Evolutionary conservation across 2,797 vertebrate species (phyloP).

Genomic region (Halcyon badia): DNA sequence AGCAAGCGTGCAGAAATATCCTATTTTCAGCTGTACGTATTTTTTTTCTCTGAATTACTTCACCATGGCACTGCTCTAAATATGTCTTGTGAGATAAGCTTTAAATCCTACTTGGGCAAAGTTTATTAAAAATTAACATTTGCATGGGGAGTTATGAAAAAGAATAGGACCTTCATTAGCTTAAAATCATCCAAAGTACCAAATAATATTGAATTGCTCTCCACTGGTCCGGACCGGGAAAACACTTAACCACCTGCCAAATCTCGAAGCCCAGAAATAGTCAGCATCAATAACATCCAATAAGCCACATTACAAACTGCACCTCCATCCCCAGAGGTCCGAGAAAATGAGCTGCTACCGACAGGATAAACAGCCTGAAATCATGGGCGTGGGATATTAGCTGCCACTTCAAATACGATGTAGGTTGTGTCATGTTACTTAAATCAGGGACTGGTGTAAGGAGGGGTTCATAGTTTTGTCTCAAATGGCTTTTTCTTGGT

Average conservation of each 20-base stretch:
- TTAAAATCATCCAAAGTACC: conserved; percentile 12
- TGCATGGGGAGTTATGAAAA: conserved; percentile 48
- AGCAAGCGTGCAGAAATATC: conserved; percentile 76
- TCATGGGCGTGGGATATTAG: neutral
- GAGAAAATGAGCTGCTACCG: neutral
- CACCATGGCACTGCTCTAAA: conserved; percentile 73
- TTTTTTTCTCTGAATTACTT: conserved; percentile 70
- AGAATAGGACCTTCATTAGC: conserved; percentile 67
- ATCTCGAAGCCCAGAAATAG: neutral
- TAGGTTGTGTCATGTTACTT: neutral
- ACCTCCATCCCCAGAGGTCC: neutral
- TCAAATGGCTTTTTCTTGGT: neutral
- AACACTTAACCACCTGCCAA: neutral
- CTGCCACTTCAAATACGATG: neutral
- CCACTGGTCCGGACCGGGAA: neutral
- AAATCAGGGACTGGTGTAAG: neutral
- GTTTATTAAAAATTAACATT: conserved; percentile 81
- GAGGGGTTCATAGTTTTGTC: neutral
- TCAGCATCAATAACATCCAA: neutral
- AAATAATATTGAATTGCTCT: conserved; percentile 37
- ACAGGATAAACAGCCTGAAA: neutral
- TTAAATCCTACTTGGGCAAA: conserved; percentile 76
- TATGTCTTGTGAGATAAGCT: conserved; percentile 79
- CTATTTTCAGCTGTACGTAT: conserved; percentile 70
- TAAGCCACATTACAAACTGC: neutral